Evolutionary conservation across 2,797 vertebrate genomes (phyloP), one percentile per base, ranked within the genome.

Genomic region (Scyliorhinus canicula): DNA sequence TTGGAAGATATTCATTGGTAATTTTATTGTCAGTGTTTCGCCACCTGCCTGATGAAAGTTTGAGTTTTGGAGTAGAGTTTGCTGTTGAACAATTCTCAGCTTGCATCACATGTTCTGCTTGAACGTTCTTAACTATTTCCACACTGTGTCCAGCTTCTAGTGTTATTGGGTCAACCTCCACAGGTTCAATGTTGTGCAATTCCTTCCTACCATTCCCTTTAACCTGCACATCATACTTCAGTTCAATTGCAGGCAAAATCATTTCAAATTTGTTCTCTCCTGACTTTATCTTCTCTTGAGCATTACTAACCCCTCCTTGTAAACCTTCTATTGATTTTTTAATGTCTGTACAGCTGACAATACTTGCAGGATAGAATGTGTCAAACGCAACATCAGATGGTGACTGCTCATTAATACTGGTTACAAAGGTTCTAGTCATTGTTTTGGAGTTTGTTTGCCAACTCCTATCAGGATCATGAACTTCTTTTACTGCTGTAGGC

Each of bases 1-100:
- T 98, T n/a, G 98, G 98, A 57, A 98, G 97, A 0, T 97, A 97
- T 0, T 95, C 71, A 95, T 97, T 31, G 95, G 79, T 31, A 95
- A 95, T 52, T 94, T 95, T 84, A 94, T 95, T 95, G 52, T 96
- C 96, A 91, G 95, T 91, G 95, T 95, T 96, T 50, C 96, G 96
- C 95, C 95, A 95, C 97, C 97, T 96, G 0, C 21, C 47, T 71
- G 93, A 93, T 50, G 26, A 52, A 71, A 3, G 40, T 71, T 71
- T 52, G 67, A 35, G 31, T 93, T 93, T 44, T 71, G 26, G 65
- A 69, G 93, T 24, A 93, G 2, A 7, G 2, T 26, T 71, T 93
- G 93, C 67, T 35, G 93, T 28, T 71, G 93, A 93, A 93, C 26
- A 52, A 28, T 31, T 52, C 65, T 55, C 14, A 94, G 12, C 93